phyloP scores from a whole-genome alignment of 1,140 invertebrate genomes.

The Hycleus cichorii region DNA sequence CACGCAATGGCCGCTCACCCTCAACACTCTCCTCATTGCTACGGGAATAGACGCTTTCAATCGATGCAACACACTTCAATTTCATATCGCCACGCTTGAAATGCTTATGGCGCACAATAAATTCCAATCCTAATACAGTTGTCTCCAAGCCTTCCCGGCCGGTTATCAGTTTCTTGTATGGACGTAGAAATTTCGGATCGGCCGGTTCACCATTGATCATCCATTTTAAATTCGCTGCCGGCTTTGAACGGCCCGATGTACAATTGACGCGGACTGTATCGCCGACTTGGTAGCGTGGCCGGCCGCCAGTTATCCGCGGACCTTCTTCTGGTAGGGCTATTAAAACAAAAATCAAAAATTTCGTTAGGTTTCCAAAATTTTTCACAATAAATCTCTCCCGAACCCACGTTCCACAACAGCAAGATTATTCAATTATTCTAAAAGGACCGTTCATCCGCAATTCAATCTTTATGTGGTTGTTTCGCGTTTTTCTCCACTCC shows the following conservation, averaged over 20 bases:
- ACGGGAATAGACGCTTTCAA: slow-evolving; percentile 72
- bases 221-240: slow-evolving; percentile 76
- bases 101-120: slow-evolving; percentile 65
- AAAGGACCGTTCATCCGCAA: slow-evolving; percentile 22
- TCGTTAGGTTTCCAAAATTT: no score
- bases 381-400: no score
- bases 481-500: slow-evolving; percentile 10
- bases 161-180: slow-evolving; percentile 20
- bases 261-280: slow-evolving; percentile 76
- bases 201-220: slow-evolving; percentile 78
- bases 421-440: slow-evolving; percentile 29
- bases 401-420: not conserved
- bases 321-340: slow-evolving; percentile 73
- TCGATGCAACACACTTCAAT: slow-evolving; percentile 80
- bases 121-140: slow-evolving; percentile 55
- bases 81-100: slow-evolving; percentile 77
- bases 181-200: slow-evolving; percentile 42
- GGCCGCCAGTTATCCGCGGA: slow-evolving; percentile 73
- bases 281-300: slow-evolving; percentile 70
- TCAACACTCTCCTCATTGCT: slow-evolving; percentile 78
- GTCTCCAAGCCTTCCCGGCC: slow-evolving; percentile 60
- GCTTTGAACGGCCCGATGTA: slow-evolving; percentile 73
- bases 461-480: slow-evolving; percentile 23
- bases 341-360: slow-evolving; percentile 20
- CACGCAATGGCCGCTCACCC: slow-evolving; percentile 55